phyloP scores from a whole-genome alignment of 1,140 invertebrate species.

The Drosophila sp. region DNA sequence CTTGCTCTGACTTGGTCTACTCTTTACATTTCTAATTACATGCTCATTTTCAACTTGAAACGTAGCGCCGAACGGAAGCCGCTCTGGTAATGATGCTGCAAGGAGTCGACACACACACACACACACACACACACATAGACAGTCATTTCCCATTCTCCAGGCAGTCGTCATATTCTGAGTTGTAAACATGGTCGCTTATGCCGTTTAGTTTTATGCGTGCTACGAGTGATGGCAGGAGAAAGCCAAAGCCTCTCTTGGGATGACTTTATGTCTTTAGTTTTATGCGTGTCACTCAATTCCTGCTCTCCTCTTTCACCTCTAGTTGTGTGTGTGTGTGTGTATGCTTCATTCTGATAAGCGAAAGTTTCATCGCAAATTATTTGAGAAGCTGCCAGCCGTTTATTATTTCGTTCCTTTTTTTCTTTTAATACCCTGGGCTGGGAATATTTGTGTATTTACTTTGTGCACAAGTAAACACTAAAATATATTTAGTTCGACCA shows the following conservation, averaged over 20 bases:
- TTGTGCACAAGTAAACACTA: too few relatives aligned
- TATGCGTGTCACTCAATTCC: slow-evolving; percentile 47
- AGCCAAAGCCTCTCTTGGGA: slow-evolving; percentile 5
- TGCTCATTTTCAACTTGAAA: slow-evolving; percentile 70
- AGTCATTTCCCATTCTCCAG: background rate
- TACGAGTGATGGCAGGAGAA: background rate
- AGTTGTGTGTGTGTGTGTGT: background rate
- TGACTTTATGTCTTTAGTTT: slow-evolving; percentile 53
- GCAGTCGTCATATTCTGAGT: slow-evolving; percentile 36
- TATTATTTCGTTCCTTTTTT: background rate
- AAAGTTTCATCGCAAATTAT: slow-evolving; percentile 52
- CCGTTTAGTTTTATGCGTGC: slow-evolving; percentile 41
- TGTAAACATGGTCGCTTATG: slow-evolving; percentile 49
- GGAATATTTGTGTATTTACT: too few relatives aligned
- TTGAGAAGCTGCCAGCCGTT: slow-evolving; percentile 37
- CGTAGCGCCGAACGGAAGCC: slow-evolving; percentile 51
- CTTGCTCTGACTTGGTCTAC: slow-evolving; percentile 26
- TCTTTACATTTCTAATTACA: slow-evolving; percentile 75
- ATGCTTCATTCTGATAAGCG: slow-evolving; percentile 39
- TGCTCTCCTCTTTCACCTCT: background rate
- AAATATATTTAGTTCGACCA: too few relatives aligned
- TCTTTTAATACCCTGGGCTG: background rate
- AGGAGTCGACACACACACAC: too few relatives aligned
- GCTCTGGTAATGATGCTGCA: slow-evolving; percentile 38
- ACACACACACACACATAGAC: too few relatives aligned